phyloP scores from a whole-genome alignment of 2,888 invertebrate genomes.

The Automeris io region DNA sequence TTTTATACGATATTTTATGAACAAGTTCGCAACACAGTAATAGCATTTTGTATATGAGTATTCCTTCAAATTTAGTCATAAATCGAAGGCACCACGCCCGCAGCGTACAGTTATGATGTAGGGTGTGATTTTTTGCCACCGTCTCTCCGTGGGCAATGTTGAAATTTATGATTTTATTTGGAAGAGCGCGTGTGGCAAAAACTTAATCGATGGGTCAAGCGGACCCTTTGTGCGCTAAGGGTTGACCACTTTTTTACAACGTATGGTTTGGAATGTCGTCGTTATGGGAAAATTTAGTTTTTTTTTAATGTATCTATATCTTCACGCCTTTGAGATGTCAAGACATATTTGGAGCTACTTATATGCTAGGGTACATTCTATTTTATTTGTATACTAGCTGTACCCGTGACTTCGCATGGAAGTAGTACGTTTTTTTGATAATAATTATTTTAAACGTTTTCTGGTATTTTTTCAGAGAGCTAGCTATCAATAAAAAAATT shows the following conservation, averaged over 20 bases:
- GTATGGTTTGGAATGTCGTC: conserved; percentile 23
- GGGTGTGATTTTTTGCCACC: conserved; percentile 61
- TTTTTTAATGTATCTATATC: neutral
- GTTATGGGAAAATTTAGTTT: conserved; percentile 9
- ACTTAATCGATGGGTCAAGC: conserved; percentile 55
- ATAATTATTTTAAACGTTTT: too few relatives aligned
- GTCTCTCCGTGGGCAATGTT: conserved; percentile 33
- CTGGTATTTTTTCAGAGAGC: too few relatives aligned
- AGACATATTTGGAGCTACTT: too few relatives aligned
- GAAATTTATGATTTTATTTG: conserved; percentile 69
- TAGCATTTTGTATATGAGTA: conserved; percentile 4
- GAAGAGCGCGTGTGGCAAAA: conserved; percentile 56
- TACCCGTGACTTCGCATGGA: too few relatives aligned
- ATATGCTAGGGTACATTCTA: too few relatives aligned
- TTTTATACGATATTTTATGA: conserved; percentile 24
- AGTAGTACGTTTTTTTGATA: too few relatives aligned
- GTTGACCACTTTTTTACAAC: conserved; percentile 29
- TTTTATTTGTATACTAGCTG: too few relatives aligned
- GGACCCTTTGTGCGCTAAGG: conserved; percentile 28
- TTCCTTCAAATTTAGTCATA: conserved; percentile 57
- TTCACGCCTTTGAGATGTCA: conserved; percentile 1
- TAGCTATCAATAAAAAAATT: too few relatives aligned
- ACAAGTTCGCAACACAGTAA: conserved; percentile 8
- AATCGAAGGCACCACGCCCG: conserved; percentile 50
- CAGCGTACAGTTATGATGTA: conserved; percentile 37